Evolutionary conservation across 35 echinoderm and acorn worm genomes (phyloP), one percentile per base, ranked within the genome.

Genomic region (Ophioderma brevispina): DNA sequence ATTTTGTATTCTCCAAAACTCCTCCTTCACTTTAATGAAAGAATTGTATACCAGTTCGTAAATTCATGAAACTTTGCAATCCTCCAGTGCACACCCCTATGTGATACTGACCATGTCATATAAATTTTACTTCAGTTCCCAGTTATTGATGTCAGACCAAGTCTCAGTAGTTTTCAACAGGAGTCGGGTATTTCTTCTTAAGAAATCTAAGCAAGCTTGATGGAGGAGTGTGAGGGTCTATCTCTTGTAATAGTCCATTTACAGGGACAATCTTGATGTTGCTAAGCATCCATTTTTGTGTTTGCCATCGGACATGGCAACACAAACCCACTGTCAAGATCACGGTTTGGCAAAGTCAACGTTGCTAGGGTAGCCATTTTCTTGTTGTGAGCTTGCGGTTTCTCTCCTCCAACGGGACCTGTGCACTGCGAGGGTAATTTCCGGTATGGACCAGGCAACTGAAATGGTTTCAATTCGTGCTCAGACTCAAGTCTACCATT

Each of bases 251-350:
- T n/a, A 89, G 28, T 1, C 81, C 87, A 19, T 88, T 84, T 23
- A 40, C 40, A 0, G 39, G 92, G 46, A 87, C 36, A 85, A 81
- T 88, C 89, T 94, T 19, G 80, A 52, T 19, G 80, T 38, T 19
- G 80, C 92, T 81, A 92, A 39, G 46, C 90, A 98, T 55, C 92
- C 96, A 59, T 84, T 84, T 80, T 94, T 19, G 96, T 98, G 49
- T 89, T 94, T 39, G 89, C 89, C 86, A 98, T 76, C 33, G 90
- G 85, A 64, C 89, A 94, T 39, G 96, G 92, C 40, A 92, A 86
- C 33, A 77, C 78, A n/a, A n/a, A n/a, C 76, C 85, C 86, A 81
- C 89, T 90, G 30, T 78, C 59, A 25, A 25, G 3, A 25, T 30
- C 59, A 15, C n/a, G 59, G 23, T 25, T 25, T 70, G 46, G 28